These are phyloP conservation scores for Matsumyia berberina DNA, from an alignment of 2,888 invertebrate genomes.

Conservation along the genomic window DNA sequence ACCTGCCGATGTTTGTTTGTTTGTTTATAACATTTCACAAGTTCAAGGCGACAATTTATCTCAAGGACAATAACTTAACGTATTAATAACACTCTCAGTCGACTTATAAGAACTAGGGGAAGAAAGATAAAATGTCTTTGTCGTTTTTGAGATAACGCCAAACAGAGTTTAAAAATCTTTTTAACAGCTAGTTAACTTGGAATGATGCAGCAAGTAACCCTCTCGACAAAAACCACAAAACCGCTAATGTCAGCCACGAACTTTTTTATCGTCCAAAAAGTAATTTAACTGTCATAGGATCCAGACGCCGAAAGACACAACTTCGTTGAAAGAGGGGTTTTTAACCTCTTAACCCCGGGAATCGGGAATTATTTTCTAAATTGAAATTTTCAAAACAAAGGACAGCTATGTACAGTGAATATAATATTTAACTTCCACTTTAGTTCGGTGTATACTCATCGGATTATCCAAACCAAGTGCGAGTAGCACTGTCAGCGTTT, in stretches of 20 bases:
- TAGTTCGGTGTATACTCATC: conserved; percentile 6
- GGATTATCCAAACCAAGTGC: conserved; percentile 17
- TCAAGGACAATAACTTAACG: background rate
- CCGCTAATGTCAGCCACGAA: conserved; percentile 33
- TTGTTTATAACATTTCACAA: background rate
- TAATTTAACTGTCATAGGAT: conserved; percentile 14
- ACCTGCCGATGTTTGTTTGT: no score
- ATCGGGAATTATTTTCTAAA: conserved; percentile 42
- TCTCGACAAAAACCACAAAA: background rate
- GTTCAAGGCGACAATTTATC: background rate
- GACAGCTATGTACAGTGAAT: background rate
- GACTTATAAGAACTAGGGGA: background rate
- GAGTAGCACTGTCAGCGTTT: conserved; percentile 30
- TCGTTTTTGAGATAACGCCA: background rate
- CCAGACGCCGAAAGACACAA: background rate
- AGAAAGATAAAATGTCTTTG: background rate
- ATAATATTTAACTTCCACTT: background rate
- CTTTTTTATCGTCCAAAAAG: conserved; percentile 35
- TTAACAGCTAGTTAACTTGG: conserved; percentile 49
- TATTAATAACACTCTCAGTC: background rate
- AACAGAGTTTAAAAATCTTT: conserved; percentile 16
- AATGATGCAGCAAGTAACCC: background rate
- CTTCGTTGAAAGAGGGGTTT: background rate
- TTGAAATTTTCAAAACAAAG: conserved; percentile 44
- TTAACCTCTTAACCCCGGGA: conserved; percentile 5